Evolutionary conservation across 2,113 vertebrate genomes (phyloP).

Genomic region (Lampris megalopsis): DNA sequence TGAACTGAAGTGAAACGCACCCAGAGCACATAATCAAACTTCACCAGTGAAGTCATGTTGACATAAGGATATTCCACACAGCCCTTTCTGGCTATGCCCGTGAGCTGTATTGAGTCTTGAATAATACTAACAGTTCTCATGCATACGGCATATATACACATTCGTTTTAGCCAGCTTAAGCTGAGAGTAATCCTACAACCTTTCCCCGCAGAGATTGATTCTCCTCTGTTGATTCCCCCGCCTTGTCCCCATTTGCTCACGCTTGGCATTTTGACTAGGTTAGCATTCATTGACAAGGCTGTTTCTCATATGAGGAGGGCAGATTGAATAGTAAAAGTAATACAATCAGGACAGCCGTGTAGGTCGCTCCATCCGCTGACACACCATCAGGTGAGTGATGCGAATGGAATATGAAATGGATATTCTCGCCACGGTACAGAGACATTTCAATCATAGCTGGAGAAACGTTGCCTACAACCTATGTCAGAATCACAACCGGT

Average conservation of each 20-base stretch:
- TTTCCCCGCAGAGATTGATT: conserved; percentile 64
- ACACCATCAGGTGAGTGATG: conserved; percentile 26
- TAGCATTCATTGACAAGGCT: conserved; percentile 50
- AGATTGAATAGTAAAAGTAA: conserved; percentile 47
- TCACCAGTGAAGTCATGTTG: conserved; percentile 57
- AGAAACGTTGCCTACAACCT: neutral
- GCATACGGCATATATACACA: conserved; percentile 32
- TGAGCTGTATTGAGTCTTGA: conserved; percentile 48
- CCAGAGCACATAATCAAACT: conserved; percentile 34
- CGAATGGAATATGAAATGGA: conserved; percentile 39
- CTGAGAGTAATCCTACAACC: conserved; percentile 68
- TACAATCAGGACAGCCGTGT: conserved; percentile 6
- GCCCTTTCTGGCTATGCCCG: conserved; percentile 1
- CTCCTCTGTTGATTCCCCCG: conserved; percentile 50
- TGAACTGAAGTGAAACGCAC: conserved; percentile 8
- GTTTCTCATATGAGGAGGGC: conserved; percentile 18
- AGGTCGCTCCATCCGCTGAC: conserved; percentile 33
- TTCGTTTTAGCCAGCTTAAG: conserved; percentile 67
- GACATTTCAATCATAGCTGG: conserved; percentile 39
- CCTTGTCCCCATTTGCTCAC: conserved; percentile 55
- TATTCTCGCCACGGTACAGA: conserved; percentile 3
- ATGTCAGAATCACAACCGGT: conserved; percentile 16
- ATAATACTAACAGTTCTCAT: conserved; percentile 52
- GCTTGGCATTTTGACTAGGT: conserved; percentile 64
- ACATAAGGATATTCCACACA: conserved; percentile 36